Evolutionary conservation across 2,113 vertebrate species (phyloP).

Genomic region (Hemibates koningsi): DNA sequence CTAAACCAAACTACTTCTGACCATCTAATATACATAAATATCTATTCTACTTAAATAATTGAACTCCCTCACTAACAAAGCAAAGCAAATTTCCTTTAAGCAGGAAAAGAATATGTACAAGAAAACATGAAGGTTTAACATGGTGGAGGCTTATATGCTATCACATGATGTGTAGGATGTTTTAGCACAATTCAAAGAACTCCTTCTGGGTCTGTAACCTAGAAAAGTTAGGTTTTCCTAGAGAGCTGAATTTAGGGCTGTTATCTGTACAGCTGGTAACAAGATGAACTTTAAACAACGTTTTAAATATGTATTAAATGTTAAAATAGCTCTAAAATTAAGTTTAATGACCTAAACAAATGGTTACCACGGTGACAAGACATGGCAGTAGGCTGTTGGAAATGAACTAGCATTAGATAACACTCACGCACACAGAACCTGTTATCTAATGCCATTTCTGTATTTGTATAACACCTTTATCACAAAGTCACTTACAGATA

Average conservation of each 20-base stretch:
- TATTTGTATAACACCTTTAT: neutral
- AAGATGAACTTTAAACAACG: neutral
- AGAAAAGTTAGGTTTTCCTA: neutral
- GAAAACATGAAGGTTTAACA: neutral
- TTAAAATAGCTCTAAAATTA: neutral
- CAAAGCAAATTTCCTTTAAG: neutral
- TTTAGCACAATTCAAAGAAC: neutral
- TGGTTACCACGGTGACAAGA: neutral
- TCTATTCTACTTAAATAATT: neutral
- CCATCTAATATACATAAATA: neutral
- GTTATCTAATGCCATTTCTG: neutral
- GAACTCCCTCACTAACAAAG: neutral
- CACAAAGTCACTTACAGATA: neutral
- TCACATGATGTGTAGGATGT: neutral
- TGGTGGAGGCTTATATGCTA: neutral
- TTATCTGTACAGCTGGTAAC: neutral
- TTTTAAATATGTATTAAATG: neutral
- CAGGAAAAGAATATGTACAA: neutral
- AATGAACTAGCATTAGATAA: neutral
- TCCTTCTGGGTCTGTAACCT: neutral
- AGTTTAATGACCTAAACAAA: neutral
- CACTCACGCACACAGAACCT: neutral
- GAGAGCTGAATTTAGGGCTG: neutral
- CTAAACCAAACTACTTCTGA: neutral
- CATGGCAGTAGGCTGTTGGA: neutral